Evolutionary conservation across 2,888 invertebrate species (phyloP), one percentile per base, ranked within the genome.

Genomic region (Exocentrus adspersus): DNA sequence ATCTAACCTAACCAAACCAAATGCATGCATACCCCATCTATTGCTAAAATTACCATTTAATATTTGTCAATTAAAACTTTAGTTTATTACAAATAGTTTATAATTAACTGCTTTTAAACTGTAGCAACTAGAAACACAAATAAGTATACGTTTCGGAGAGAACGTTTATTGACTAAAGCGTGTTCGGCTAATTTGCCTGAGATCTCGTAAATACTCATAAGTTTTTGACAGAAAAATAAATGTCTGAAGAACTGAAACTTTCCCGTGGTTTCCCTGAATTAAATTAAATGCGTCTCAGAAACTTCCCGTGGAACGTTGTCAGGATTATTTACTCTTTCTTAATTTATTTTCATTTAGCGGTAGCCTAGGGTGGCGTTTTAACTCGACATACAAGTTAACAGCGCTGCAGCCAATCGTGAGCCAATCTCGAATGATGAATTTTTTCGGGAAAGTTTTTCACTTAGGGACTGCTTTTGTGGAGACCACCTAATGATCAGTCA

Each of bases 241-340:
- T 37, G 37, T 12, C 37, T 37, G 37, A 37, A 37, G 37, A 12
- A 37, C 12, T 37, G 3, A 14, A 37, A 37, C n/a, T 14, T 37
- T 37, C 12, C 37, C 6, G 37, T 37, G 37, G 37, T 37, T 37
- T 12, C 37, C n/a, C 12, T 12, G 37, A 37, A 37, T 37, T 37
- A 37, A 37, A 37, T 37, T 37, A 37, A 37, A 37, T 37, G 12
- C 37, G 37, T 37, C 37, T 14, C 37, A 1, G 3, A 37, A 37
- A 37, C 37, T 37, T 37, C 37, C 37, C 5, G 12, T 24, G 12
- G 12, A 37, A 37, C n/a, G 37, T 37, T 37, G 37, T 37, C 10
- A n/a, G 37, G 37, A 37, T 37, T 37, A 37, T 37, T 37, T 37
- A 37, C 37, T 37, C n/a, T 37, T 37, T n/a, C 37, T 37, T 37